Base-by-base conservation (phyloP, 2,113 vertebrate species). In the Pluvianellus socialis region DNA sequence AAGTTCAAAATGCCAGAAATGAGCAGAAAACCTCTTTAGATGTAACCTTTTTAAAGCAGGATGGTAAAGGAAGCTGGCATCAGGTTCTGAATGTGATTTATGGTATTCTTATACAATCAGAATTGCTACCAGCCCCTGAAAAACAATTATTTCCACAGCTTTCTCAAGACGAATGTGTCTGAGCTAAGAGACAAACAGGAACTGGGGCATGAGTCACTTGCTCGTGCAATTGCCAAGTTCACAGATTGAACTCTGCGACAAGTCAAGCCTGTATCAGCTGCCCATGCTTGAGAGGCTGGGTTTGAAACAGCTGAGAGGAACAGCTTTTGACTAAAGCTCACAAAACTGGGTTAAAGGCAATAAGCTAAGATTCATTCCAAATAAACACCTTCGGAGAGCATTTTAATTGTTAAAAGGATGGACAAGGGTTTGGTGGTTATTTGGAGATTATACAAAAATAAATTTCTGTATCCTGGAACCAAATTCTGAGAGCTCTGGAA, bases 161-260 rank as follows among this genome's bases (percentile, higher is more conserved):
- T 93, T 92, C 88, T 95, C 59, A 84, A 96, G 94, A 95, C 7
- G 4, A 92, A 92, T 85, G 88, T 94, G 86, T 93, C 94, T 96
- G 92, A 93, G 63, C 88, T 95, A 80, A 94, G 73, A 92, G 86
- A 81, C 76, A 70, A 91, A 92, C 70, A 93, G 1, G 18, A 93
- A 82, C 73, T 55, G 76, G 65, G 50, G 53, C 71, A 88, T 95
- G 96, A 97, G 92, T 97, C 92, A 94, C 87, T 95, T 68, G 68
- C 50, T 94, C 89, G 22, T 74, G 89, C 74, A 88, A 40, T 71
- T 96, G 94, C 84, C 94, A 94, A 94, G 74, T 91, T 94, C 84
- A 72, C 61, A 79, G 92, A 55, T 5, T 96, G 65, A 88, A 85
- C 66, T 82, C 53, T 0, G 0, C 72, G 86, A 87, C 14, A 32